Evolutionary conservation across 2,888 invertebrate genomes (phyloP), one percentile per base, ranked within the genome.

Genomic region (Ephialtes manifestator): DNA sequence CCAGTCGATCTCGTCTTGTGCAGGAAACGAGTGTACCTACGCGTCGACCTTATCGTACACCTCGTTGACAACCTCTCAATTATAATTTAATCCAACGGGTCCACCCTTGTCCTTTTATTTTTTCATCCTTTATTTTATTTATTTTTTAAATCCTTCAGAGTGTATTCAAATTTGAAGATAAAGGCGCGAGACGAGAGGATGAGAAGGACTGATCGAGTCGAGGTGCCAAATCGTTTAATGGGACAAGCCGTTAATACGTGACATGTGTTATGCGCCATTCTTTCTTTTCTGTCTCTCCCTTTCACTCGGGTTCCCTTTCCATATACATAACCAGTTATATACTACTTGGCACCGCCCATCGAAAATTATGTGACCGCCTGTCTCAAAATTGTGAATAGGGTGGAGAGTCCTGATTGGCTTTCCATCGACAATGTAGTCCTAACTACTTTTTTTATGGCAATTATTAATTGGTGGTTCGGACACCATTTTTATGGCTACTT

Each of bases 151-250:
- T 72, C 35, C 75, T 83, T 86, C 85, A 84, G 63, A 83, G 84
- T 89, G 88, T 90, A 92, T 92, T 92, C 87, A 90, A 92, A 91
- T 92, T 88, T 83, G 83, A 76, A 87, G 90, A 92, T 92, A 89
- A 90, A 81, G 58, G 58, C 20, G 60, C 72, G 81, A 46, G 53
- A 74, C 60, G 58, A 81, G 58, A 81, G 65, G 60, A 75, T 65
- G 68, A 79, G 84, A 65, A 79, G 84, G 75, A 72, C 79, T 72
- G 86, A 84, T 86, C 87, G 87, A 87, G 88, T 88, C 85, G 87
- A 89, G 91, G 90, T 89, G 91, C 91, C 92, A 89, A 90, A 91
- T 89, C 92, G 91, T 92, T 91, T 91, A 91, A 92, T 92, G 91
- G 92, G 88, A 90, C 92, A 91, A 89, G 88, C 91, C 89, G 92